Base-by-base conservation (phyloP, 2,888 invertebrate species). In the Hypomecis atomaria region DNA sequence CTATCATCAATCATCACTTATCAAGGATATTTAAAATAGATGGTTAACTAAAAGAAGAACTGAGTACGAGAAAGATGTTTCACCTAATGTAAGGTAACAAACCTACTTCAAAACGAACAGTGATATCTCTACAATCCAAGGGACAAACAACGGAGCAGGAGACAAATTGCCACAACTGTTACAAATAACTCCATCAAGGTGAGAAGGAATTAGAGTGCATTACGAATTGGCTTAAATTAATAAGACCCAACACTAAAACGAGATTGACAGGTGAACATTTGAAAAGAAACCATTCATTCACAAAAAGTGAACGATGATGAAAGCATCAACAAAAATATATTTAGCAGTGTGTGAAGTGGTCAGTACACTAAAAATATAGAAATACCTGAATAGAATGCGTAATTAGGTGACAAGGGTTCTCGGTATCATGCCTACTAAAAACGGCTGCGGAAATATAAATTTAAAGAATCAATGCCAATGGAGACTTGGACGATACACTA, bases 401-500 rank as follows among this genome's bases (percentile, higher is more conserved):
- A 68, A 72, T 72, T 65, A 64, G 52, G 10, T 59, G 65, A 63
- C 55, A 56, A 66, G 62, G 67, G 61, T 72, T 72, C 71, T 65
- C 59, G 58, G 72, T 72, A 71, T 71, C 65, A 53, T 56, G 62
- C 59, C 57, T 54, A 63, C 67, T 65, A 57, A 62, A 66, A 67
- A 57, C 62, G 61, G 64, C 66, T 66, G 62, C 71, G 70, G 70
- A 72, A 61, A 72, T 72, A 72, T 72, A 72, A 72, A 72, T 72
- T 70, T 61, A 63, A 60, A 70, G 64, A 65, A 70, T 71, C 66
- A 65, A 70, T 71, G 61, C 54, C 71, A 70, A 66, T 66, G 62
- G 67, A 67, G 57, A 60, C 65, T 8, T 58, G 40, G 65, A 67
- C 49, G 65, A 62, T 71, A 59, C 36, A 50, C 8, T 37, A 37